Evolutionary conservation across 1,140 invertebrate species (phyloP).

Genomic region (Drosophila sp.): DNA sequence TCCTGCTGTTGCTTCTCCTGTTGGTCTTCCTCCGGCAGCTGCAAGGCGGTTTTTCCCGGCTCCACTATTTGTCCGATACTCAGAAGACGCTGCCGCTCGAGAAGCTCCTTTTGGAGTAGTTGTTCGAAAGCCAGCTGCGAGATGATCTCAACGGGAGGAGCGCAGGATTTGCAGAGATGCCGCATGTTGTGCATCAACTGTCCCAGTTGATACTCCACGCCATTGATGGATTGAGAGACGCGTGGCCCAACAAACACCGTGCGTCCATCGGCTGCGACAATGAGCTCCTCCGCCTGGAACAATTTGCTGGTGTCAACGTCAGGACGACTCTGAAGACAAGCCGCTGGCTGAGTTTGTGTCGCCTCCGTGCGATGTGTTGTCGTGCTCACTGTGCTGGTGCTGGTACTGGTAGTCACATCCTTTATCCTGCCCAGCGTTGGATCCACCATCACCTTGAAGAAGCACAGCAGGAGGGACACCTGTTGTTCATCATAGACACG

Average conservation of each 20-base stretch:
- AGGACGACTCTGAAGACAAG: constrained; percentile 22
- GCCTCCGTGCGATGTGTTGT: not conserved
- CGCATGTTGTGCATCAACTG: constrained; percentile 40
- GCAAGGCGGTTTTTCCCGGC: constrained; percentile 19
- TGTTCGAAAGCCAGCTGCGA: constrained; percentile 30
- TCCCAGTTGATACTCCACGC: constrained; percentile 43
- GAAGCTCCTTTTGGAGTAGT: constrained; percentile 41
- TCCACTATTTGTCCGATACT: not conserved
- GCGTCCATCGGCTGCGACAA: constrained; percentile 25
- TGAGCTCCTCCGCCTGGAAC: constrained; percentile 32
- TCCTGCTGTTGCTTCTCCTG: not conserved
- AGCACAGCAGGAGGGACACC: constrained; percentile 54
- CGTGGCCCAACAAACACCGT: constrained; percentile 52
- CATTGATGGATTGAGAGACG: constrained; percentile 44
- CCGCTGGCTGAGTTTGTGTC: constrained; percentile 39
- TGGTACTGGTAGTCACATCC: not conserved
- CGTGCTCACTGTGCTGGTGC: not conserved
- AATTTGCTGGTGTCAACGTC: constrained; percentile 35
- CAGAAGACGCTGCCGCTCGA: constrained; percentile 44
- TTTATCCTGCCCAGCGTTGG: not conserved
- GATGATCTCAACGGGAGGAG: constrained; percentile 60
- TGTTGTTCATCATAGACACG: constrained; percentile 40
- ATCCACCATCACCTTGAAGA: constrained; percentile 56
- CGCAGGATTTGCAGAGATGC: constrained; percentile 46
- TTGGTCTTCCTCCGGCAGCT: not conserved